These are phyloP conservation scores for Rotaria socialis DNA, from an alignment of 2,888 invertebrate species.

Conservation along the genomic window DNA sequence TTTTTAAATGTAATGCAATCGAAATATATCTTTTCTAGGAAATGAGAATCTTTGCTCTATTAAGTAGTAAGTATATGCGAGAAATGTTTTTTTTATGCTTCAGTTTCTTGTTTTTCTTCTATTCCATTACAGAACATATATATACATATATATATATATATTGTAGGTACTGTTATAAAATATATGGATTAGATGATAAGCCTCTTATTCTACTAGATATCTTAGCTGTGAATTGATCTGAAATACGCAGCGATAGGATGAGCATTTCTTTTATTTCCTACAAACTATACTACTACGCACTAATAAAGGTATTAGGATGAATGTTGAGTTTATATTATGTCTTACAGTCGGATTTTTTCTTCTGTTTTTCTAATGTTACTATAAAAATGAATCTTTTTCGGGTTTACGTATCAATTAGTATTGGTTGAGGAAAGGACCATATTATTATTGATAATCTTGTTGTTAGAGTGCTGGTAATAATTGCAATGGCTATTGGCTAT, in stretches of 20 bases:
- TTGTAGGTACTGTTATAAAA: background rate
- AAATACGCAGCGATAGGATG: background rate
- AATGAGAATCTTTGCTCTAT: background rate
- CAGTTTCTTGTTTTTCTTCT: background rate
- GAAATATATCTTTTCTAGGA: background rate
- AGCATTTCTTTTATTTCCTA: background rate
- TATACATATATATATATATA: too few relatives aligned
- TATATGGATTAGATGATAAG: background rate
- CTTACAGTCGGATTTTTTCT: background rate
- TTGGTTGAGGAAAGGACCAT: background rate
- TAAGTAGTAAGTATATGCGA: background rate
- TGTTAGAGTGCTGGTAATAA: background rate
- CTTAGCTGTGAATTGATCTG: background rate
- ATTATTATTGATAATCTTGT: background rate
- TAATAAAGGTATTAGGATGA: too few relatives aligned
- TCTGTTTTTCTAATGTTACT: background rate
- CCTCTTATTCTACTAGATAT: background rate
- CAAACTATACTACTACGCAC: background rate
- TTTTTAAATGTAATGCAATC: background rate
- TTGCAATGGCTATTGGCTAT: background rate
- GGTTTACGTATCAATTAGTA: background rate
- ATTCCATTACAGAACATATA: background rate
- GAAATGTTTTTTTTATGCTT: background rate
- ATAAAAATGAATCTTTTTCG: background rate
- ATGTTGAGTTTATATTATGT: background rate